Evolutionary conservation across 2,888 invertebrate genomes (phyloP).

Genomic region (Drosophila merina): DNA sequence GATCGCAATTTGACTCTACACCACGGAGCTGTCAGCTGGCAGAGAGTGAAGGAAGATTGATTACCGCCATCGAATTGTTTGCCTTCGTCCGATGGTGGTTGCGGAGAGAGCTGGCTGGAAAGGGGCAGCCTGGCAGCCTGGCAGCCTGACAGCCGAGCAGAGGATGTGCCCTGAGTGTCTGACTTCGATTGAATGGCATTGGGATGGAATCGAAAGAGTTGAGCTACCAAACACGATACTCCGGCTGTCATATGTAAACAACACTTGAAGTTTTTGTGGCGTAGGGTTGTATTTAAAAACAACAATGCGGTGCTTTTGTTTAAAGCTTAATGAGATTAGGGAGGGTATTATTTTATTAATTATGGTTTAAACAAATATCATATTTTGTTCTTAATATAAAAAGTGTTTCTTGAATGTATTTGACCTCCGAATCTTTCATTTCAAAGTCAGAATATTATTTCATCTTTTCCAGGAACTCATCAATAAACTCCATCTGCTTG

Average conservation of each 20-base stretch:
- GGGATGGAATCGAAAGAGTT: conserved; percentile 80
- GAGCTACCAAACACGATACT: conserved; percentile 62
- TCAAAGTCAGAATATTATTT: conserved; percentile 15
- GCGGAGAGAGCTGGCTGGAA: conserved; percentile 12
- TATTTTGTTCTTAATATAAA: background rate
- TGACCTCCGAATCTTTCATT: background rate
- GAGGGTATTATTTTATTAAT: background rate
- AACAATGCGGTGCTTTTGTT: conserved; percentile 10
- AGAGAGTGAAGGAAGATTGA: conserved; percentile 84
- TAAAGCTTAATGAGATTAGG: conserved; percentile 47
- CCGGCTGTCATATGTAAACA: conserved; percentile 76
- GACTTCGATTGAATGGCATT: conserved; percentile 74
- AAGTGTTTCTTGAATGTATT: background rate
- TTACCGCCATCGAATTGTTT: conserved; percentile 84
- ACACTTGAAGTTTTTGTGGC: conserved; percentile 43
- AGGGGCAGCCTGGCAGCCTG: conserved; percentile 18
- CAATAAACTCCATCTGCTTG: conserved; percentile 87
- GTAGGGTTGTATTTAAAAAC: conserved; percentile 11
- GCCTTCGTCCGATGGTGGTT: conserved; percentile 54
- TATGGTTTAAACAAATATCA: background rate
- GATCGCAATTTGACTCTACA: conserved; percentile 83
- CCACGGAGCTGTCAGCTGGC: conserved; percentile 84
- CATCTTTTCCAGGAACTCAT: conserved; percentile 85
- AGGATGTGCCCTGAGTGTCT: conserved; percentile 39
- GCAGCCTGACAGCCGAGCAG: background rate